Conservation (phyloP, 2,113 vertebrate genomes). For the Cebidichthys violaceus region DNA sequence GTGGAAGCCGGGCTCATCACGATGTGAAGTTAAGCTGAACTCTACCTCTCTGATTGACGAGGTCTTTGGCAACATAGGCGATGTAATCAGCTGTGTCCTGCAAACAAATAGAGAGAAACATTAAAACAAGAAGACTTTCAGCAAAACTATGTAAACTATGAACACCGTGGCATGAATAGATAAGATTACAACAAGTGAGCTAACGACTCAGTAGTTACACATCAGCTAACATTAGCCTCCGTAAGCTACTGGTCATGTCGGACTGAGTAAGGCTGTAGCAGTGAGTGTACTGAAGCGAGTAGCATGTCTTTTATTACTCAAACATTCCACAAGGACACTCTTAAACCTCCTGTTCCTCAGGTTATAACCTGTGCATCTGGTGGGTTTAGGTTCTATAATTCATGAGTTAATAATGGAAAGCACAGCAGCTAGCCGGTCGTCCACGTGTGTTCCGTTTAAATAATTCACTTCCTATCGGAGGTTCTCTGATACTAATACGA, state of each 20-base stretch:
- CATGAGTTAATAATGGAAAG: neutral
- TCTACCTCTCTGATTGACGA: constrained; percentile 92
- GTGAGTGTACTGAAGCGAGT: neutral
- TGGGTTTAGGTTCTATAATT: neutral
- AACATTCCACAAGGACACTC: neutral
- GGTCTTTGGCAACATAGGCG: constrained; percentile 95
- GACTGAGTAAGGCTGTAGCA: neutral
- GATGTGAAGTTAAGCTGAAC: neutral
- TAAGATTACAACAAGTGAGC: neutral
- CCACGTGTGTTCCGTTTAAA: constrained; percentile 16
- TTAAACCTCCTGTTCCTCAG: neutral
- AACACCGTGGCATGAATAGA: neutral
- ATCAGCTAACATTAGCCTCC: neutral
- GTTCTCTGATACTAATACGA: constrained; percentile 23
- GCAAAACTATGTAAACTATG: neutral
- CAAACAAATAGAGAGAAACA: constrained; percentile 56
- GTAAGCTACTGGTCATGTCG: neutral
- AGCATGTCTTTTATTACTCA: neutral
- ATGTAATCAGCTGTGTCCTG: constrained; percentile 94
- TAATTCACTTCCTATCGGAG: constrained; percentile 20
- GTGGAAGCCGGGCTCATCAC: neutral
- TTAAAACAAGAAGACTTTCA: neutral
- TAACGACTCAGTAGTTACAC: neutral
- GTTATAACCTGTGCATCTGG: neutral
- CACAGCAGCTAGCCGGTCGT: constrained; percentile 3